Evolutionary conservation across 2,113 vertebrate species (phyloP).

Genomic region (Pteropus alecto): DNA sequence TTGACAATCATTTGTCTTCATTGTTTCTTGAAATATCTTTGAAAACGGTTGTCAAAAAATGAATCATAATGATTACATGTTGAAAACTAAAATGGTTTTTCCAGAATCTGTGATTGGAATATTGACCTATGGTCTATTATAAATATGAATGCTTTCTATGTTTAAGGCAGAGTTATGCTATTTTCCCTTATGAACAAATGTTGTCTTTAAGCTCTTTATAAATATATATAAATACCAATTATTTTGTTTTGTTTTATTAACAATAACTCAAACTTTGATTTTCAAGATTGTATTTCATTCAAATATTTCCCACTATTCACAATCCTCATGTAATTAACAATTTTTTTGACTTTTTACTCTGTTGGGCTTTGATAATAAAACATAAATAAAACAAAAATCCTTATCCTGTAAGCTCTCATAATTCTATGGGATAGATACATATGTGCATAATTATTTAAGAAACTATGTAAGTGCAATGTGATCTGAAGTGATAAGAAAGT

Average conservation of each 20-base stretch:
- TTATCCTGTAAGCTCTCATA: neutral
- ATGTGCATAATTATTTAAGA: neutral
- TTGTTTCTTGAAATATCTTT: neutral
- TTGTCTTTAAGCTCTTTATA: neutral
- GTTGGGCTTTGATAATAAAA: neutral
- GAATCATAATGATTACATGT: neutral
- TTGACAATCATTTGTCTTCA: neutral
- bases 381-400: neutral
- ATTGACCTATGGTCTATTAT: neutral
- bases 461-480: neutral
- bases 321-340: neutral
- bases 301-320: neutral
- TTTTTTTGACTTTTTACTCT: neutral
- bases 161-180: neutral
- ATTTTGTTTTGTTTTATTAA: conserved; percentile 8
- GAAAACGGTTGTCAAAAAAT: neutral
- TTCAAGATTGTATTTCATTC: neutral
- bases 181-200: neutral
- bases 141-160: neutral
- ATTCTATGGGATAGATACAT: neutral
- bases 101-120: neutral
- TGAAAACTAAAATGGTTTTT: neutral
- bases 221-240: neutral
- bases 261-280: neutral
- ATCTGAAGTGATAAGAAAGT: neutral